Conservation (phyloP, 2,888 invertebrate species). For the Amaurobius ferox region DNA sequence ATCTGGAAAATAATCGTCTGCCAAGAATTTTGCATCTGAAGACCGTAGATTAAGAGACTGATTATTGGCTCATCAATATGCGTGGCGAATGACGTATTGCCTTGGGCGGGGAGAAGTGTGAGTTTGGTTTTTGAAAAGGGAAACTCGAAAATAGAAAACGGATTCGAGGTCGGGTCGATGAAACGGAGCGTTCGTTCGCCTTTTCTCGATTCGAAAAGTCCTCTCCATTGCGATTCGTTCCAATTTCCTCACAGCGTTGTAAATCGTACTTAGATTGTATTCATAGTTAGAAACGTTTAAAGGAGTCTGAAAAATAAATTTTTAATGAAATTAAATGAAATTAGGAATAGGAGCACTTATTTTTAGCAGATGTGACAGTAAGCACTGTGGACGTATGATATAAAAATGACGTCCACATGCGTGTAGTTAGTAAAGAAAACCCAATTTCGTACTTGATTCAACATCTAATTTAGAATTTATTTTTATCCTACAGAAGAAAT, state of each 20-base stretch:
- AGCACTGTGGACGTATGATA: too few species aligned
- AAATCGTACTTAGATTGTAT: neutral
- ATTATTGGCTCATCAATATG: slow-evolving; percentile 15
- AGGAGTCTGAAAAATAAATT: too few species aligned
- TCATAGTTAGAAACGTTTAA: slow-evolving; percentile 1
- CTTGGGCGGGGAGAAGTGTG: neutral
- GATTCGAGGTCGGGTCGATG: slow-evolving; percentile 63
- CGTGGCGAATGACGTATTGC: neutral
- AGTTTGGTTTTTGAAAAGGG: slow-evolving; percentile 21
- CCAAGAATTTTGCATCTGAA: neutral
- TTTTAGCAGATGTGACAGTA: too few species aligned
- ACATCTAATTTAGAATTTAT: too few species aligned
- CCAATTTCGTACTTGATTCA: too few species aligned
- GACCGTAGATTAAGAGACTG: neutral
- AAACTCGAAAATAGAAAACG: slow-evolving; percentile 29
- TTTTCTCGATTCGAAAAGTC: neutral
- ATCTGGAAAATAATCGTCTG: neutral
- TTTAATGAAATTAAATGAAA: too few species aligned
- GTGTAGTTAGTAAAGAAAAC: too few species aligned
- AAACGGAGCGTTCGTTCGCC: slow-evolving; percentile 35
- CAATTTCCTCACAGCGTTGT: neutral
- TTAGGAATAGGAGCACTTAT: too few species aligned
- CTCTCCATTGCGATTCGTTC: neutral
- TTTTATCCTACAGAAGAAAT: too few species aligned
- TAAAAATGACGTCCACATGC: too few species aligned